Base-by-base conservation (phyloP, 2,113 vertebrate species). In the Crotalus helleri region DNA sequence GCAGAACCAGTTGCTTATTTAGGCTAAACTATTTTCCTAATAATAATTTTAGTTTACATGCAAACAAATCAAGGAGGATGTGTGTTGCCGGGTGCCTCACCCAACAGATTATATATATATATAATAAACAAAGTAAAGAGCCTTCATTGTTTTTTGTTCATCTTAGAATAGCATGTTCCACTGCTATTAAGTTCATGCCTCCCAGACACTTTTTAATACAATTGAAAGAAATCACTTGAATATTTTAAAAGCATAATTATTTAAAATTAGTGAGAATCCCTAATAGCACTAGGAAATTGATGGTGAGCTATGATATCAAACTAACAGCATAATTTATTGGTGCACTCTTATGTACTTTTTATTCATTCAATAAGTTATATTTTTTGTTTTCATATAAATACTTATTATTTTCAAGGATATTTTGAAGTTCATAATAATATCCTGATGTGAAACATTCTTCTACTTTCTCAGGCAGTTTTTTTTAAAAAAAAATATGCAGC, bases 401-500 rank as follows among this genome's bases (percentile, higher is more conserved):
- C 91, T 89, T 97, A n/a, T 87, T 94, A 64, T 96, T 88, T 95
- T 96, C 39, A 81, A 89, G 57, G 74, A 92, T 23, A 39, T 4
- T 24, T 89, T 95, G 88, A 87, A 57, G 69, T 87, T 94, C 90
- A 87, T 53, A 95, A 11, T 94, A 92, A 54, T 94, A 86, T 88
- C 89, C 94, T 95, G 54, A 17, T 95, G 88, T 23, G 61, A 49
- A 61, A 93, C 89, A 91, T 94, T 95, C 46, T 89, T 96, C 94
- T 89, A 57, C 69, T 0, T 88, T 94, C 89, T 87, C 61, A 94
- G 59, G 46, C 74, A 86, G 21, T 3, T 88, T 33, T 93, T 91
- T 91, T 96, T 96, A 92, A 61, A 97, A 92, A 74, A 90, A 90
- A 95, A 96, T 95, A 86, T 95, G 46, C 91, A 94, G 90, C 59